Evolutionary conservation across 2,113 vertebrate genomes (phyloP).

Genomic region (Shinisaurus crocodilurus): DNA sequence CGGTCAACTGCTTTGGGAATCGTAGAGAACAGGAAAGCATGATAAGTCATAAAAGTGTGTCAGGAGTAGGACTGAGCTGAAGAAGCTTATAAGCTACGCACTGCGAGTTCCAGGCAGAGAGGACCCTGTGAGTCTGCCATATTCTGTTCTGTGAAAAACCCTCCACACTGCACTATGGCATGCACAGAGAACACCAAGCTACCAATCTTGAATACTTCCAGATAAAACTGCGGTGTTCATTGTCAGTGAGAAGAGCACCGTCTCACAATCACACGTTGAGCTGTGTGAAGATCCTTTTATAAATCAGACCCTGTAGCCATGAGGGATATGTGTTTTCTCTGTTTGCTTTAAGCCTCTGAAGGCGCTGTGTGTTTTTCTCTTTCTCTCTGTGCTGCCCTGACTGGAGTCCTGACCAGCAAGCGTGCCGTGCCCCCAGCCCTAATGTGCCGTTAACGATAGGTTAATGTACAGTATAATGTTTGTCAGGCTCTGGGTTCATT

Average conservation of each 20-base stretch:
- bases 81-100: too few relatives aligned
- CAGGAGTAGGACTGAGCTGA: background rate
- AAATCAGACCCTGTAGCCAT: conserved; percentile 72
- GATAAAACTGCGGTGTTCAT: background rate
- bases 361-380: conserved; percentile 61
- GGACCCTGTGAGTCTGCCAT: accelerated
- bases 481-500: conserved; percentile 84
- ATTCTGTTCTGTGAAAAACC: background rate
- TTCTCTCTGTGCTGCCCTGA: conserved; percentile 75
- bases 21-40: background rate
- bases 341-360: conserved; percentile 77
- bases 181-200: background rate
- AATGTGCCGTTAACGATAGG: conserved; percentile 86
- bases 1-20: background rate
- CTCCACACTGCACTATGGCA: background rate
- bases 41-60: background rate
- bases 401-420: conserved; percentile 81
- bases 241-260: conserved; percentile 19
- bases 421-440: conserved; percentile 84
- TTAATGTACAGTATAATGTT: conserved; percentile 86
- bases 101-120: background rate
- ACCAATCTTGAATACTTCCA: background rate
- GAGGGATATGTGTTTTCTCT: conserved; percentile 77
- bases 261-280: conserved; percentile 41
- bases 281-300: conserved; percentile 60